Conservation (phyloP, 2,113 vertebrate species). For the Excalfactoria chinensis region DNA sequence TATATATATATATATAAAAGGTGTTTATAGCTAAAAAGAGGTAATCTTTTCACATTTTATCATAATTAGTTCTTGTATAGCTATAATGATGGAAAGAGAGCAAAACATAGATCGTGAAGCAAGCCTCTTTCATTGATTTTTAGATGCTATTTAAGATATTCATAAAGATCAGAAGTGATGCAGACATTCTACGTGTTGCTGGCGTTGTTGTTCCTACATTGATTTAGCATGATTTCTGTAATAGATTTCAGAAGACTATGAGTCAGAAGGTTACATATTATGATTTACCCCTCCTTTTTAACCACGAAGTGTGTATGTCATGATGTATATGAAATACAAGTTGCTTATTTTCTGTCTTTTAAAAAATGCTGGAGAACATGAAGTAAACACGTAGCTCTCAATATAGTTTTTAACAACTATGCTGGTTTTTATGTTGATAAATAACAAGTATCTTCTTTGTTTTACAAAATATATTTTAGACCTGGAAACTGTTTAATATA, state of each 20-base stretch:
- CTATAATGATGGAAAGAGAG: neutral
- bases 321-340: neutral
- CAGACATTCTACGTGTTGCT: neutral
- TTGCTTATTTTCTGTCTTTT: neutral
- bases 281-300: neutral
- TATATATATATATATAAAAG: neutral
- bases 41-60: neutral
- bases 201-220: neutral
- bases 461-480: neutral
- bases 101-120: neutral
- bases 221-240: neutral
- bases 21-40: neutral
- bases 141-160: neutral
- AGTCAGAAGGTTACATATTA: neutral
- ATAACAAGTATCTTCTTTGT: neutral
- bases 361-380: neutral
- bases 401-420: neutral
- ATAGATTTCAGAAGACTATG: neutral
- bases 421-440: neutral
- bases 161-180: neutral
- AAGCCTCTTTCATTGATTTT: neutral
- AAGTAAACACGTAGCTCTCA: neutral
- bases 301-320: neutral
- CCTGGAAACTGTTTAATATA: neutral
- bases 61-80: neutral